Base-by-base conservation (phyloP, 2,888 invertebrate genomes). In the Teleogryllus oceanicus region DNA sequence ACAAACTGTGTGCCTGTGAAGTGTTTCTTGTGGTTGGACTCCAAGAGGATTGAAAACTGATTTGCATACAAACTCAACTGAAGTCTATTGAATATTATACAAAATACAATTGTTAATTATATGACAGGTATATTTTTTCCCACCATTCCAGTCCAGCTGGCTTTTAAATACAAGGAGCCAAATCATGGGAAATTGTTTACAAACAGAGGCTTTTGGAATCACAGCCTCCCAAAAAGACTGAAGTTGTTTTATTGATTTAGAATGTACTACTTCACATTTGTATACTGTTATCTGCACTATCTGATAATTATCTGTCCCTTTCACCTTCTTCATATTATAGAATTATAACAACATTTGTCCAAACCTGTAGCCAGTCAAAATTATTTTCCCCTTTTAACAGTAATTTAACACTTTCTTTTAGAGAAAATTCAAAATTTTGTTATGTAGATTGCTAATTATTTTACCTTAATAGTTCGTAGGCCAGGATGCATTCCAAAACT, bases 1-100 rank as follows among this genome's bases (percentile, higher is more conserved):
- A 77, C 76, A 76, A 75, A 75, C 50, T 75, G 77, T 80, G 80
- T 80, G 80, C 80, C 80, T 80, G 77, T 80, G 76, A 20, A 75
- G 37, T 50, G 75, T 50, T 74, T 74, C 50, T 76, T 78, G 74
- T 78, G 79, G 76, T 18, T 77, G 79, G 79, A n/a, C 50, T 21
- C 50, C 76, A n/a, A 78, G 78, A n/a, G 76, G 77, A 79, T 62
- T 24, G 49, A 12, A 78, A 78, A 78, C 18, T 37, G 77, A 49
- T 77, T 49, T 49, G 49, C 21, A 21, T 10, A 74, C 24, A 77
- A 24, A 50, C 50, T 78, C 62, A 62, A 62, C 62, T 62, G 62
- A 62, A 62, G 62, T 62, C 62, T 62, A 77, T 37, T 77, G 78
- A 51, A 51, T 37, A 77, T 62, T 76, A 20, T 51, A 21, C n/a